Base-by-base conservation (phyloP, 64 coral and sea anemone species). In the Montipora cactus region DNA sequence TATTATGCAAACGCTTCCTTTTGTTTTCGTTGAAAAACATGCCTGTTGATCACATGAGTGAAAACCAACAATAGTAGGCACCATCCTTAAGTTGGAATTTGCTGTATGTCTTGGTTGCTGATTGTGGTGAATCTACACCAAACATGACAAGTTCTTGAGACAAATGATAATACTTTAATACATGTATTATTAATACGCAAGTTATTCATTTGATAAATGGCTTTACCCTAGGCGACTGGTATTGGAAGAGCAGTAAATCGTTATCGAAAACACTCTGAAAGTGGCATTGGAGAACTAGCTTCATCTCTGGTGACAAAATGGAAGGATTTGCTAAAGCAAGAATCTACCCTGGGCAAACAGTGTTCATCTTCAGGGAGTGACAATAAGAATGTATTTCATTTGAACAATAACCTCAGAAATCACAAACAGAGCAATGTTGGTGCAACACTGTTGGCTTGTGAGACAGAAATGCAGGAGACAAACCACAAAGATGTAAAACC, bases 221-320 rank as follows among this genome's bases (percentile, higher is more conserved):
- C 61, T 64, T 64, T 84, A 58, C 70, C 58, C 10, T 11, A 99
- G 98, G 74, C 89, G 52, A 99, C 98, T 77, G 98, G 98, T 4
- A 99, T 99, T 80, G 98, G 98, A 47, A 96, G 96, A 73, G 91
- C 94, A 25, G 81, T 99, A 4, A 99, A 99, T 86, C 88, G 74
- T 9, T 66, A 94, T 18, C 87, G 96, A 49, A 94, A 91, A 75
- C 37, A 85, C 74, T 83, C 87, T 37, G 37, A 37, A 16, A 81
- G 75, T 9, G 57, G 71, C 44, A 89, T 99, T 81, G 89, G 77
- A 6, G 89, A 96, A 16, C 73, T 93, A 16, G 92, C 98, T 47
- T 90, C 49, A 21, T 68, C 44, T 76, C 66, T 99, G 21, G 95
- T 99, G 19, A 91, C 81, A 67, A 96, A 96, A 81, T 99, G 98